These are phyloP conservation scores for Vicugna pacos DNA, from an alignment of 2,113 vertebrate species.

Conservation along the genomic window DNA sequence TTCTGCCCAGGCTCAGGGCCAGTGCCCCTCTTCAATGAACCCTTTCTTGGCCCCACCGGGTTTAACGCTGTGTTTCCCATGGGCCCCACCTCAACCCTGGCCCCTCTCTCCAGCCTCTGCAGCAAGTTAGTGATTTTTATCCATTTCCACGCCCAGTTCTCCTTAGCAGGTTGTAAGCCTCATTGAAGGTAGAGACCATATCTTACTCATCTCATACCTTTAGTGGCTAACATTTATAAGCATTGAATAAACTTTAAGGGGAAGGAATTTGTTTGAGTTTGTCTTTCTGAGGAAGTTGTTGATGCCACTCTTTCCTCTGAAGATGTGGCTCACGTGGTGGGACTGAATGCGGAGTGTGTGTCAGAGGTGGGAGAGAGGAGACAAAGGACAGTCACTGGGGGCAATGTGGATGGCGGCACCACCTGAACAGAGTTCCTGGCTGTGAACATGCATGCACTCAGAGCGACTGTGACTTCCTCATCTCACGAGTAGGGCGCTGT, in stretches of 20 bases:
- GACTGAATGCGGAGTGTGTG: not conserved
- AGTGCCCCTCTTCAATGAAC: not conserved
- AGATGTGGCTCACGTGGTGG: not conserved
- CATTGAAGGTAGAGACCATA: fast-evolving
- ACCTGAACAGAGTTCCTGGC: too few relatives aligned
- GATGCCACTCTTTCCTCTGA: not conserved
- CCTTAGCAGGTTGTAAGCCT: not conserved
- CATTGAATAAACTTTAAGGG: not conserved
- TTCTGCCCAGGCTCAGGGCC: not conserved
- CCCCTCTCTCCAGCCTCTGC: not conserved
- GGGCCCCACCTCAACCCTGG: fast-evolving
- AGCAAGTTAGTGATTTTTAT: fast-evolving
- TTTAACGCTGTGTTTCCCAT: too few relatives aligned
- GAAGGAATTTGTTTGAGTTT: not conserved
- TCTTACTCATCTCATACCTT: not conserved
- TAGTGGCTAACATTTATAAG: not conserved
- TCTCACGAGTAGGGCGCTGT: not conserved
- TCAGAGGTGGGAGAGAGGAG: not conserved
- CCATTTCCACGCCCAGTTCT: not conserved
- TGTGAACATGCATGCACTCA: fast-evolving
- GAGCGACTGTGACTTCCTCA: not conserved
- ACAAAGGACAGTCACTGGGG: not conserved
- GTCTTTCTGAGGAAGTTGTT: not conserved
- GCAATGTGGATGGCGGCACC: too few relatives aligned
- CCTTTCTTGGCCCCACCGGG: not conserved